phyloP scores from a whole-genome alignment of 1,140 invertebrate species.

The Leptestheria dahalacensis region DNA sequence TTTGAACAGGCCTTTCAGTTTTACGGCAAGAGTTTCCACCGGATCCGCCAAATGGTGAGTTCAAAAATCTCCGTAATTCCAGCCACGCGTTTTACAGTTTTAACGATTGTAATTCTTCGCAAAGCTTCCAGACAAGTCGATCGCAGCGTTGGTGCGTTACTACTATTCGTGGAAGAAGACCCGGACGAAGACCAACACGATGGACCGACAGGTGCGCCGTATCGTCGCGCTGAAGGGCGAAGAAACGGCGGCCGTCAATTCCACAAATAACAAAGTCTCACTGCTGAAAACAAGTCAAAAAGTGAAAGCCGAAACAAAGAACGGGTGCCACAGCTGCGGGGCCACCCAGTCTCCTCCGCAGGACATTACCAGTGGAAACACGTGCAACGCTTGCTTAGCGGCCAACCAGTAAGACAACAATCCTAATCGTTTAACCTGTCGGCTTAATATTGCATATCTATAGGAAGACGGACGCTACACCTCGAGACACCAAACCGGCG shows the following conservation, averaged over 20 bases:
- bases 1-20: slow-evolving; percentile 98
- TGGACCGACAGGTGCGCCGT: slow-evolving; percentile 74
- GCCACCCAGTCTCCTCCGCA: too few species aligned
- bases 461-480: too few species aligned
- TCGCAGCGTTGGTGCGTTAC: slow-evolving; percentile 89
- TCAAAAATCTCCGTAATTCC: not conserved
- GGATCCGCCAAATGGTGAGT: slow-evolving; percentile 89
- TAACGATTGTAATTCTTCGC: not conserved
- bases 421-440: too few species aligned
- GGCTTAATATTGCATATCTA: too few species aligned
- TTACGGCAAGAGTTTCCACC: slow-evolving; percentile 94
- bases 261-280: not conserved
- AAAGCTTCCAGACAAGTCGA: slow-evolving; percentile 88
- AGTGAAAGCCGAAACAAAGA: too few species aligned
- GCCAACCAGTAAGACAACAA: not conserved
- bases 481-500: too few species aligned
- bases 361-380: too few species aligned
- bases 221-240: slow-evolving; percentile 39
- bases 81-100: slow-evolving; percentile 2
- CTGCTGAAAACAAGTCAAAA: not conserved
- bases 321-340: too few species aligned
- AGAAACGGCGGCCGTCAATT: slow-evolving; percentile 32
- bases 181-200: slow-evolving; percentile 71
- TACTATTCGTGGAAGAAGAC: slow-evolving; percentile 99
- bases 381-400: not conserved